Percentiles rank a stretch among this genome's conserved stretches.
phyloP scores from a whole-genome alignment of 2,113 vertebrate species.

The Boulengeromyrus knoepffleri region DNA sequence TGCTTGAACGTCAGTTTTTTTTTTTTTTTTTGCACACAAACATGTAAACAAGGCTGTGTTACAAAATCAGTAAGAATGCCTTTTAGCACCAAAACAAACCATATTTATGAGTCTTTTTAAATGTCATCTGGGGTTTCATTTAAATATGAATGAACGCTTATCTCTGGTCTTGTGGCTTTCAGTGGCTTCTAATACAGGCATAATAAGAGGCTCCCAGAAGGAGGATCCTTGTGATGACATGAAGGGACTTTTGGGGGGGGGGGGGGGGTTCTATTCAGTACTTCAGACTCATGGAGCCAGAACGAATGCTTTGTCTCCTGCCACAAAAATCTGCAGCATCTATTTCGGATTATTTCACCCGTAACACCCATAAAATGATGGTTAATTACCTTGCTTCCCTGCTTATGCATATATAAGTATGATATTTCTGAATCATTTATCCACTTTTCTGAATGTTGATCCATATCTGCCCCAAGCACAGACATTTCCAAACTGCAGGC shows the following conservation, averaged over 20 bases:
- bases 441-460: not conserved
- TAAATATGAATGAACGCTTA: slow-evolving; percentile 6
- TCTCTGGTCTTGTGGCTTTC: slow-evolving; percentile 1
- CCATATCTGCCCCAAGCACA: not conserved
- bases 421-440: not conserved
- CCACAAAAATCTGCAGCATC: not conserved
- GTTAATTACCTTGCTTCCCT: not conserved
- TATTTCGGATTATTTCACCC: not conserved
- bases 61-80: not conserved
- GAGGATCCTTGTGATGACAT: not conserved
- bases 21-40: not conserved
- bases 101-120: not conserved
- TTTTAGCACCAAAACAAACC: not conserved
- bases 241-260: not conserved
- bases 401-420: not conserved
- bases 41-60: not conserved
- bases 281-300: slow-evolving; percentile 4
- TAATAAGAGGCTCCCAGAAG: not conserved
- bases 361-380: not conserved
- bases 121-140: slow-evolving; percentile 4
- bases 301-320: not conserved
- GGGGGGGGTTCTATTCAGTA: not conserved
- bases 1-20: not conserved
- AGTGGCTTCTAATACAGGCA: slow-evolving; percentile 8
- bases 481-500: not conserved